Base-by-base conservation (phyloP, 2,797 vertebrate species). In the Mastacembelus armatus region DNA sequence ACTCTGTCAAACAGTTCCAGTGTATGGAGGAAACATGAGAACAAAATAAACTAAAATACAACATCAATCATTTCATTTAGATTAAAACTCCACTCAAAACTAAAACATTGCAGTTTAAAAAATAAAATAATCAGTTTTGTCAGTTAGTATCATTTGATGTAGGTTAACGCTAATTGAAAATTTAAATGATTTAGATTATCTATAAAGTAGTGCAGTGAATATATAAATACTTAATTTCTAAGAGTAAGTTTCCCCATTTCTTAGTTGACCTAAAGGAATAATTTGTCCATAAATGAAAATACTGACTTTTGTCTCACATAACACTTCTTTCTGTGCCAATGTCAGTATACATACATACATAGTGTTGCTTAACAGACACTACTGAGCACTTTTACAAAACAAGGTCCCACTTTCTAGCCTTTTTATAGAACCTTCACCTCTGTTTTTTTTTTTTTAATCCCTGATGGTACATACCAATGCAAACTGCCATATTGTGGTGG, bases 201-300 rank as follows among this genome's bases (percentile, higher is more conserved):
- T 4, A 76, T 44, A 59, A 0, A 29, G 32, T 62, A 75, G 66
- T 78, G 62, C 71, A 58, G 64, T 50, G 15, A 42, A 36, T n/a
- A 10, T 54, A 60, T 56, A 43, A 73, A 66, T 43, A 76, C 36
- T 49, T 29, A 58, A 68, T 56, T 39, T 51, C 14, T 32, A 38
- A 55, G 21, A 30, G 6, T 36, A 49, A 16, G 19, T 29, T 11
- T 35, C 21, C 2, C 7, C 1, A 1, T 36, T 26, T 42, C 35
- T 40, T 18, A 39, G 35, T 15, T 11, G 14, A 32, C n/a, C 4
- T 10, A 33, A 16, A 5, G 36, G 5, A 55, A 16, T 12, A 43
- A 8, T 30, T 44, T 8, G 6, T 22, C 11, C 14, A n/a, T 26
- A 16, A 15, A 32, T 57, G 18, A 55, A 33, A 35, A 19, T 24